These are phyloP conservation scores for Chlorospingus flavigularis DNA, from an alignment of 2,797 vertebrate species.

Conservation along the genomic window DNA sequence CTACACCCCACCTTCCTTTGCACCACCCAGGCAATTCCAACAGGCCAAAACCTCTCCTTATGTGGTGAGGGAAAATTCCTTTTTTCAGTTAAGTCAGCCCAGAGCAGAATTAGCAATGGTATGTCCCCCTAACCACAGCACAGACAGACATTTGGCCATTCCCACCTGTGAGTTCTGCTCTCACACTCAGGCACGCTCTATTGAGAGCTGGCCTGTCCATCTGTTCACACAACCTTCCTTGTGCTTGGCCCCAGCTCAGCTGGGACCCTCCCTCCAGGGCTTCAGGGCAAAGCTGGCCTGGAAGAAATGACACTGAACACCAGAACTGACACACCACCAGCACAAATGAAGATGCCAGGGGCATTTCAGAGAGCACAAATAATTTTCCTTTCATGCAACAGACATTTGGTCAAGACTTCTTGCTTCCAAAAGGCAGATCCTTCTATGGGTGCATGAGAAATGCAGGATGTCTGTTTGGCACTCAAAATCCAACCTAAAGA, in stretches of 20 bases:
- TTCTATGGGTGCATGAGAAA: background rate
- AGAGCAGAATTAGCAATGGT: conserved; percentile 63
- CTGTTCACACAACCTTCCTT: conserved; percentile 21
- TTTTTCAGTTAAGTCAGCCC: conserved; percentile 54
- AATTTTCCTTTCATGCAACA: background rate
- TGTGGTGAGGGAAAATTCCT: conserved; percentile 50
- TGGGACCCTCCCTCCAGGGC: background rate
- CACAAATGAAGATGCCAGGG: background rate
- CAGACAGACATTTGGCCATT: conserved; percentile 61
- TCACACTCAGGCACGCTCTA: background rate
- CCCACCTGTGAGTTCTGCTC: conserved; percentile 62
- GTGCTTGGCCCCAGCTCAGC: conserved; percentile 11
- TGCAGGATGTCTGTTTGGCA: conserved; percentile 3
- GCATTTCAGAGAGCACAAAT: background rate
- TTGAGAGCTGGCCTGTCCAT: conserved; percentile 16
- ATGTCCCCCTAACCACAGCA: conserved; percentile 59
- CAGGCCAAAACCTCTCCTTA: conserved; percentile 53
- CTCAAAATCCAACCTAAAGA: conserved; percentile 20
- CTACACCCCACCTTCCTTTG: conserved; percentile 40
- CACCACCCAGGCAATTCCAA: conserved; percentile 59
- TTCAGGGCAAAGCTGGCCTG: background rate
- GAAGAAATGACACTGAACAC: background rate
- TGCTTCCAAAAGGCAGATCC: background rate
- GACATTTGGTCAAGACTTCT: background rate
- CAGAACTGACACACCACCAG: background rate